Conservation (phyloP, 2,888 invertebrate genomes). For the Brenthis daphne region DNA sequence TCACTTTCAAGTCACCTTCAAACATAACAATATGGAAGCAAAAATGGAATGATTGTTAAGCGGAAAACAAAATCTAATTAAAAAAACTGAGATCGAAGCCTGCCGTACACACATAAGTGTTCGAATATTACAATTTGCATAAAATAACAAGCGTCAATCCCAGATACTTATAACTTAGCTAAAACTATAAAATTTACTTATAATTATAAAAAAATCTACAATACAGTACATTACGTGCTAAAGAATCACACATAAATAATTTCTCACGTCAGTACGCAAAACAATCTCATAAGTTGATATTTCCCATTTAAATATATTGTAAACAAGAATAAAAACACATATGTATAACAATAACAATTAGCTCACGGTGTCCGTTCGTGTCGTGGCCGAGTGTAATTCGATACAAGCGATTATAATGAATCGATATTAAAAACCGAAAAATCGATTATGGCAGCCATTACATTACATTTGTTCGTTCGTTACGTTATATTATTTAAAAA, state of each 20-base stretch:
- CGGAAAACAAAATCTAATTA: constrained; percentile 47
- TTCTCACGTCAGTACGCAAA: constrained; percentile 66
- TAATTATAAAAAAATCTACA: constrained; percentile 59
- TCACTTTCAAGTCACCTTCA: constrained; percentile 21
- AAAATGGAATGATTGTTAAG: constrained; percentile 69
- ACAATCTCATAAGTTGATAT: constrained; percentile 68
- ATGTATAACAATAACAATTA: constrained; percentile 76
- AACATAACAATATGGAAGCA: constrained; percentile 58
- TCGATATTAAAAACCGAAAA: constrained; percentile 1
- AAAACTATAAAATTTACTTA: constrained; percentile 47
- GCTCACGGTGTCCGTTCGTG: constrained; percentile 27
- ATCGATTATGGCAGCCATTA: constrained; percentile 2
- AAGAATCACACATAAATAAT: constrained; percentile 81
- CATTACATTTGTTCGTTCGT: no score
- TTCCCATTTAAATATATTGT: constrained; percentile 56
- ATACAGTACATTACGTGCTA: constrained; percentile 64
- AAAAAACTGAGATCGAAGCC: constrained; percentile 60
- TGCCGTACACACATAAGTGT: constrained; percentile 44
- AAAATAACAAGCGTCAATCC: constrained; percentile 51
- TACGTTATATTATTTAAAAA: constrained; percentile 1
- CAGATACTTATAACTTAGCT: constrained; percentile 40
- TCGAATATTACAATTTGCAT: constrained; percentile 34
- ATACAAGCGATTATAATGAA: constrained; percentile 10
- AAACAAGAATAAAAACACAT: constrained; percentile 66
- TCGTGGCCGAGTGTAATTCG: neutral